phyloP scores from a whole-genome alignment of 1,140 invertebrate species.

The Drosophila insularis region DNA sequence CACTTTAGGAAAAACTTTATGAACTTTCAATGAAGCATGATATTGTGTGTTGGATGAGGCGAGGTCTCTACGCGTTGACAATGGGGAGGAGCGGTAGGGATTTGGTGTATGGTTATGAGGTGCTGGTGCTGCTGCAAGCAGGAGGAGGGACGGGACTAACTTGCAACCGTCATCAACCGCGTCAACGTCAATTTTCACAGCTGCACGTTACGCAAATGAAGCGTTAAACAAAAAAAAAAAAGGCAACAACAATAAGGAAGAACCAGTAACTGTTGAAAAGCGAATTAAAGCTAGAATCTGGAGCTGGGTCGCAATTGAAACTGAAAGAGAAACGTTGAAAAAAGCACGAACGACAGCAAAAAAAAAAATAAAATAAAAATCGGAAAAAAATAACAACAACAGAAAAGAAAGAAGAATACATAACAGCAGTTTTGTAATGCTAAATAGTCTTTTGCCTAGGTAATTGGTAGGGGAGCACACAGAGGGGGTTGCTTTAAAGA shows the following conservation, averaged over 20 bases:
- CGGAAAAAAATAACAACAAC: constrained; percentile 54
- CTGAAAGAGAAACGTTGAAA: constrained; percentile 70
- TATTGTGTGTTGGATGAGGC: not conserved
- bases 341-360: constrained; percentile 77
- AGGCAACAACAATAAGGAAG: not conserved
- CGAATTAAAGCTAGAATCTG: constrained; percentile 72
- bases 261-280: constrained; percentile 63
- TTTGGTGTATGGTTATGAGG: not conserved
- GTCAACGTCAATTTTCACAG: constrained; percentile 45
- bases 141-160: constrained; percentile 11
- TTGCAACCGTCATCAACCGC: constrained; percentile 23
- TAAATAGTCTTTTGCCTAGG: constrained; percentile 52
- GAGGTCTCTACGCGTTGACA: not conserved
- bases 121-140: constrained; percentile 41
- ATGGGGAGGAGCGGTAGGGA: not conserved
- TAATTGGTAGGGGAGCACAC: constrained; percentile 12
- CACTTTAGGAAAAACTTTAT: constrained; percentile 43
- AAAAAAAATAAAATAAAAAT: constrained; percentile 60
- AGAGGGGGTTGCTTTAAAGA: constrained; percentile 10
- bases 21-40: constrained; percentile 46
- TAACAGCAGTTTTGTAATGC: constrained; percentile 75
- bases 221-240: constrained; percentile 55
- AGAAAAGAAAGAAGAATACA: constrained; percentile 61
- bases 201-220: constrained; percentile 63
- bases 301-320: constrained; percentile 60